These are phyloP conservation scores for Streptopelia turtur DNA, from an alignment of 2,797 vertebrate genomes.

Conservation along the genomic window DNA sequence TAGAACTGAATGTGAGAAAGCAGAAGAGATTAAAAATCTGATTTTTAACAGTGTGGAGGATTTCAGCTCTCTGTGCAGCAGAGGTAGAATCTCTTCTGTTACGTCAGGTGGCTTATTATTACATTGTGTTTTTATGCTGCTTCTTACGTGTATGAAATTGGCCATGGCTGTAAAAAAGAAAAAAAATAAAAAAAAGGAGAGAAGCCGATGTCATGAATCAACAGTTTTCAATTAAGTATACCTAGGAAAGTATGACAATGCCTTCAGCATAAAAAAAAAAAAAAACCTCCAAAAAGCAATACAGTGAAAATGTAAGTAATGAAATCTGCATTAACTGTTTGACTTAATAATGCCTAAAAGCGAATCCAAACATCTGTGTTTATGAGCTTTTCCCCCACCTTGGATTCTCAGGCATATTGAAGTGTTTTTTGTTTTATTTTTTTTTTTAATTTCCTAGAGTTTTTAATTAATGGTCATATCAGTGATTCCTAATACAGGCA, in stretches of 20 bases:
- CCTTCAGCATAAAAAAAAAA: constrained; percentile 14
- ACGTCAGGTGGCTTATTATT: no score
- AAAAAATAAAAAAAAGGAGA: neutral
- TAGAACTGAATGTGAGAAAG: neutral
- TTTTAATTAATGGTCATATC: neutral
- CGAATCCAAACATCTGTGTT: neutral
- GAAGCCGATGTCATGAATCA: neutral
- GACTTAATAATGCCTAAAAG: neutral
- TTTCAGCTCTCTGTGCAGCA: neutral
- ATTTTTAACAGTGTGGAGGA: neutral
- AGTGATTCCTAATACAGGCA: neutral
- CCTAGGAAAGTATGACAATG: neutral
- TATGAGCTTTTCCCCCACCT: neutral
- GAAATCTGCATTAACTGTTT: neutral
- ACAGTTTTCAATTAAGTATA: neutral
- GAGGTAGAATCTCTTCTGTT: no score
- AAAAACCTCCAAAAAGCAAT: neutral
- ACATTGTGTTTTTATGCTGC: no score
- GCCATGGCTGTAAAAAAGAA: neutral
- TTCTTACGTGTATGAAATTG: neutral
- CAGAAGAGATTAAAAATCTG: neutral
- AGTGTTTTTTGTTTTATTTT: neutral
- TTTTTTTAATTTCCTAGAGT: neutral
- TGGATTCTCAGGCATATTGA: neutral
- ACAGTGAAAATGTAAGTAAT: neutral